Evolutionary conservation across 2,888 invertebrate species (phyloP), one percentile per base, ranked within the genome.

Genomic region (Oscheius onirici): DNA sequence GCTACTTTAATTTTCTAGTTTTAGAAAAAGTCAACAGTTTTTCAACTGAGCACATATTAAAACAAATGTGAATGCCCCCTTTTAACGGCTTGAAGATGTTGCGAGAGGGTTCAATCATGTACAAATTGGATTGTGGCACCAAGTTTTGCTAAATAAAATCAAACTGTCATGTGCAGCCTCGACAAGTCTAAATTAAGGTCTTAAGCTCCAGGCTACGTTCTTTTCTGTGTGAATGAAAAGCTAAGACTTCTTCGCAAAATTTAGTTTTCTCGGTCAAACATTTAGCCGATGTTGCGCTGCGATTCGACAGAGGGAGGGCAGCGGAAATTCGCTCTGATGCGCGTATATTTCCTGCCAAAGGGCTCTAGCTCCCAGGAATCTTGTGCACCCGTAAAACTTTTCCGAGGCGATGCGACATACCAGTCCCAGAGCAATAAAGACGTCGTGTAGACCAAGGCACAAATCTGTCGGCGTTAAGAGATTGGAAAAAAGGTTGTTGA

Each of bases 361-460:
- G 60, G 24, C 26, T 44, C 24, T 34, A 34, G 63, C 24, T 46
- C 63, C 26, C 43, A 24, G 44, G 20, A 60, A 60, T 10, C 20
- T 3, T 8, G 3, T 34, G 34, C 34, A 6, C 34, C 8, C 34
- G 3, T 24, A 41, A 22, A 8, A 41, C 24, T 22, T 60, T 44
- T 20, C n/a, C 11, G 22, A 20, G 44, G 60, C 10, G 11, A 28
- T 55, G n/a, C 52, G 57, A 60, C 81, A 63, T 52, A 84, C 84
- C 76, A 84, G 71, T 72, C 85, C 66, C 22, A 86, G 70, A 24
- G 86, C 86, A 51, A 86, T 83, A 68, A 86, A 86, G 15, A 86
- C 78, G 71, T 86, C 86, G 44, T 80, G 77, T 20, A 86, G 73
- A 15, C 84, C 85, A 44, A 86, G 78, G 72, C 86, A 86, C 20